Base-by-base conservation (phyloP, 2,113 vertebrate species). In the Circaetus cinerascens region DNA sequence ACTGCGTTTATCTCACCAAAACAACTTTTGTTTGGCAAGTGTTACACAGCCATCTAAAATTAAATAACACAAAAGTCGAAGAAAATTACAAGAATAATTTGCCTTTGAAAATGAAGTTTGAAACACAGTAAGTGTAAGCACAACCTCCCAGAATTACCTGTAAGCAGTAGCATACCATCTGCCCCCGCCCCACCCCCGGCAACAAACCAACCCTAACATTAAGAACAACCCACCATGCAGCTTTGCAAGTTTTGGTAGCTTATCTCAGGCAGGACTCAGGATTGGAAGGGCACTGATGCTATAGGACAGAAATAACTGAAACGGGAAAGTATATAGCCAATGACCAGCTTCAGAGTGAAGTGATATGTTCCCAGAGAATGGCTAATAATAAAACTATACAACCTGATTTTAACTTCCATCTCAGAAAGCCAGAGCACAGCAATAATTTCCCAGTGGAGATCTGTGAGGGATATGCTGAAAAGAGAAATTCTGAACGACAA, bases 401-500 rank as follows among this genome's bases (percentile, higher is more conserved):
- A 68, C n/a, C 41, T 53, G 22, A 22, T 75, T 91, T 91, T 79
- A 73, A 79, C 77, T 95, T 90, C 48, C 53, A 43, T 25, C 51
- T 95, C 77, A 86, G 87, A 91, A 85, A 96, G 80, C 26, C 86
- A 93, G 83, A 83, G 71, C 40, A 60, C 46, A 55, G 48, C 36
- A 94, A 10, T 87, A 80, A 92, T 79, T 91, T 93, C 69, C 76
- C 73, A 75, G 46, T 34, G 53, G 69, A 93, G 17, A 88, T 53
- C 36, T 81, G 77, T 32, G 38, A 51, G 51, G 12, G 51, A 40
- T 83, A 83, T 18, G 7, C 46, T 86, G 75, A 90, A 64, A 95
- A 90, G 25, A 90, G 76, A 91, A 87, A 81, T 55, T 90, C 59
- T 71, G 88, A 88, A 93, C 0, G 1, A 81, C 21, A 59, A 38